Base-by-base conservation (phyloP, 2,888 invertebrate species). In the Tenthredo notha region DNA sequence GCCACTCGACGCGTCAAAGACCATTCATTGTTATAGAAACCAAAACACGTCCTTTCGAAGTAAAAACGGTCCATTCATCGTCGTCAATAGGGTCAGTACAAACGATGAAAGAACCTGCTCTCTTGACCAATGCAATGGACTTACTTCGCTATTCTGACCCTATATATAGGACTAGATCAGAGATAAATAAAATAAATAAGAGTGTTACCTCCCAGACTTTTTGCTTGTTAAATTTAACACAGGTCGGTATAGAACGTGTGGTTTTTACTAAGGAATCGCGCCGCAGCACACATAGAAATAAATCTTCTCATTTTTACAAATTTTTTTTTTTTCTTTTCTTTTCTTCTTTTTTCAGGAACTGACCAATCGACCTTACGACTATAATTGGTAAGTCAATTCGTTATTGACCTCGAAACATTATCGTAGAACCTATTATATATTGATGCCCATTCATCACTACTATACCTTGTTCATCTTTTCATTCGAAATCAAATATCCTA, bases 401-500 rank as follows among this genome's bases (percentile, higher is more conserved):
- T 43, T 74, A 21, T 74, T 37, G 84, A 84, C 84, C 84, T 70
- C 74, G 12, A 0, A 65, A 25, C 7, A 33, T 70, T 12, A n/a
- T 70, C 29, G 37, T 1, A 33, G 18, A 70, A 6, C 67, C 29
- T 43, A 15, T 77, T 21, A 72, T 18, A 25, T 6, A 50, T 43
- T 0, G 74, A 65, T 65, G 15, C 9, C 78, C 86, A 89, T 90
- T 89, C 86, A 88, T 90, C 89, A 89, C 86, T 86, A 82, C n/a
- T n/a, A n/a, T n/a, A n/a, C 85, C 90, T 89, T 88, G 90, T 90
- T 90, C 88, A 90, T 90, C 12, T 88, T 87, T 87, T 88, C 87
- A 84, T 89, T 88, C 88, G 87, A 87, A 88, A 90, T 89, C 87
- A 87, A 87, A 86, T 78, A n/a, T 33, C 85, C 86, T 85, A 86